Evolutionary conservation across 2,888 invertebrate species (phyloP), one percentile per base, ranked within the genome.

Genomic region (Diplolepis rosae): DNA sequence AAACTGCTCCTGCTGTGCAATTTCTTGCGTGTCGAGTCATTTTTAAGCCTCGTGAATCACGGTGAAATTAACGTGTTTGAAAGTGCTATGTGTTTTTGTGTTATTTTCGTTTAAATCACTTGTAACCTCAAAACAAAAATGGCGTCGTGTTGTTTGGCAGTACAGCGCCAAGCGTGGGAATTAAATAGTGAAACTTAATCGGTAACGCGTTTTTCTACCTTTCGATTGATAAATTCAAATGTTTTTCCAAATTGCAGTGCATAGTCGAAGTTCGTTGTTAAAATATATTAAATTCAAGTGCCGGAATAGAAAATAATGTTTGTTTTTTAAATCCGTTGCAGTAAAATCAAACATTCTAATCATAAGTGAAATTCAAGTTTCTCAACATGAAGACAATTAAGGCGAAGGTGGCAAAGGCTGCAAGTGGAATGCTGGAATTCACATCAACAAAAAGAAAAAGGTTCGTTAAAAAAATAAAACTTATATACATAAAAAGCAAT

Each of bases 1-100:
- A 99, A 9, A 99, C 98, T 7, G 98, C 96, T 70, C 98, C 97
- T 0, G 99, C 99, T 1, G 99, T 99, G 85, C 97, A 97, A 90
- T 99, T 99, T 89, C 97, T 94, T 9, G 98, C 99, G 87, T 99
- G 99, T 68, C 99, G 92, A 0, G 97, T 97, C 97, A 97, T 97
- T 80, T 80, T 80, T 73, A 13, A 24, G 4, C n/a, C 13, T 13
- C 2, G 1, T 1, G 2, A 39, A 18, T 35, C 2, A 1, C 13
- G 5, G 27, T 51, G 27, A 51, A 51, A 28, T 27, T 2, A n/a
- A 51, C 18, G 15, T 48, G n/a, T n/a, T n/a, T n/a, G 18, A 45
- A 0, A 6, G 0, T 1, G 18, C 45, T 42, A 0, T 42, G 7
- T 7, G 7, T 7, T 18, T 3, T 18, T 42, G 0, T 42, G 7